Evolutionary conservation across 2,797 vertebrate species (phyloP).

Genomic region (Bradypodion pumilum): DNA sequence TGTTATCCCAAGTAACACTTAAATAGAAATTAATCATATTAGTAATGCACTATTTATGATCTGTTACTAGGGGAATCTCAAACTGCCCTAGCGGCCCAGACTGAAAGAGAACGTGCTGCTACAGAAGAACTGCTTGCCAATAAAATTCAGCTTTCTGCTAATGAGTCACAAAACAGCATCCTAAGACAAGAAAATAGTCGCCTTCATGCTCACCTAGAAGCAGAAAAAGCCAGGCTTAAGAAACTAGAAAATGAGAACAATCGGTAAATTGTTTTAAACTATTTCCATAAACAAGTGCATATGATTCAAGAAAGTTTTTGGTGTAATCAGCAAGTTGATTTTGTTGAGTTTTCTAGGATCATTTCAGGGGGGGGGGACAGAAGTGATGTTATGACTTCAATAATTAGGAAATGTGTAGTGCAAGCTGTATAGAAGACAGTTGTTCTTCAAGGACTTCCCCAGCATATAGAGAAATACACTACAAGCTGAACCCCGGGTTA

Average conservation of each 20-base stretch:
- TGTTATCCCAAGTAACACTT: neutral
- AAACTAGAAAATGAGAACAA: conserved; percentile 92
- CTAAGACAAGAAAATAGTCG: conserved; percentile 92
- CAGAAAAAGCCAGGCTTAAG: conserved; percentile 86
- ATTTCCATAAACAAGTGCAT: neutral
- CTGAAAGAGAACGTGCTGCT: conserved; percentile 91
- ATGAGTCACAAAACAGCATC: conserved; percentile 91
- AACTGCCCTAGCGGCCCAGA: conserved; percentile 88
- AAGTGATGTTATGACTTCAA: neutral
- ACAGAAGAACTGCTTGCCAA: conserved; percentile 88
- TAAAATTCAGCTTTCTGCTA: conserved; percentile 86
- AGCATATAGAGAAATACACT: too few species aligned
- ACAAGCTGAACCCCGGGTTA: too few species aligned
- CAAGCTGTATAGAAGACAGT: too few species aligned
- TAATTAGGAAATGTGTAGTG: too few species aligned
- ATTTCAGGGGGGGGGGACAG: neutral
- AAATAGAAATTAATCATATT: neutral
- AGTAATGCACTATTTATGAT: conserved; percentile 8
- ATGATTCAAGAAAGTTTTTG: neutral
- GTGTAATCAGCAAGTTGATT: too few species aligned
- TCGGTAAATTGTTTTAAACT: conserved; percentile 76
- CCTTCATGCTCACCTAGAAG: conserved; percentile 85
- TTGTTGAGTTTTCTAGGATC: neutral
- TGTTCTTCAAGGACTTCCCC: too few species aligned
- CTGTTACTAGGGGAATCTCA: conserved; percentile 87